phyloP scores from a whole-genome alignment of 2,888 invertebrate species.

The Epiblema foenella region DNA sequence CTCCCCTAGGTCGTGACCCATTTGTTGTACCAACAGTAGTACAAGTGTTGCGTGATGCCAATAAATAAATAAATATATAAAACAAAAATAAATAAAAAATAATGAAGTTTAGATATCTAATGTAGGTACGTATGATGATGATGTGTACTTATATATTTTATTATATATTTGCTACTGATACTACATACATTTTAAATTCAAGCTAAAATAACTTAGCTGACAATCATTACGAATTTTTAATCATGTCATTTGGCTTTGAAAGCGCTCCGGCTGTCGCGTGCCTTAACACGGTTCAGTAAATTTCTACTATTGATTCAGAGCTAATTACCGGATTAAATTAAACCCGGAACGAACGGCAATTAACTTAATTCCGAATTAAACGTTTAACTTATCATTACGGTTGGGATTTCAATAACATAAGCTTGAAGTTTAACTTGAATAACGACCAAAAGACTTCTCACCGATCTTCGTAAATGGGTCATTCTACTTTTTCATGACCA shows the following conservation, averaged over 20 bases:
- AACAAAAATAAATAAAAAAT: too few species aligned
- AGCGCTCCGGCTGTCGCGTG: not conserved
- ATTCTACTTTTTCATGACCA: too few species aligned
- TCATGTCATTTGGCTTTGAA: not conserved
- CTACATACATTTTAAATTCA: too few species aligned
- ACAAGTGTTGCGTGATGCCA: too few species aligned
- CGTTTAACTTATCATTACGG: slow-evolving; percentile 14
- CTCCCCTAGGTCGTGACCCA: too few species aligned
- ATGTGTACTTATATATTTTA: too few species aligned
- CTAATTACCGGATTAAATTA: slow-evolving; percentile 35
- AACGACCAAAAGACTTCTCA: not conserved
- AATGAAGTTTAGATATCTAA: too few species aligned
- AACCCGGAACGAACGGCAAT: slow-evolving; percentile 26
- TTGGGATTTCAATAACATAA: slow-evolving; percentile 1
- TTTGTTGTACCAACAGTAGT: too few species aligned
- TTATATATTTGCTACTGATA: too few species aligned
- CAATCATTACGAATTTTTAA: not conserved
- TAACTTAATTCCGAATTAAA: slow-evolving; percentile 25
- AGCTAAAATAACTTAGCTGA: too few species aligned
- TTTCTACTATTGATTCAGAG: slow-evolving; percentile 21
- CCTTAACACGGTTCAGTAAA: not conserved
- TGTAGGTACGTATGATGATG: too few species aligned
- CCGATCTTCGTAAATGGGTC: not conserved
- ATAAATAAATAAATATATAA: too few species aligned
- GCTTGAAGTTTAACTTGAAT: not conserved